phyloP scores from a whole-genome alignment of 1,140 invertebrate species.

The Goniozus legneri region DNA sequence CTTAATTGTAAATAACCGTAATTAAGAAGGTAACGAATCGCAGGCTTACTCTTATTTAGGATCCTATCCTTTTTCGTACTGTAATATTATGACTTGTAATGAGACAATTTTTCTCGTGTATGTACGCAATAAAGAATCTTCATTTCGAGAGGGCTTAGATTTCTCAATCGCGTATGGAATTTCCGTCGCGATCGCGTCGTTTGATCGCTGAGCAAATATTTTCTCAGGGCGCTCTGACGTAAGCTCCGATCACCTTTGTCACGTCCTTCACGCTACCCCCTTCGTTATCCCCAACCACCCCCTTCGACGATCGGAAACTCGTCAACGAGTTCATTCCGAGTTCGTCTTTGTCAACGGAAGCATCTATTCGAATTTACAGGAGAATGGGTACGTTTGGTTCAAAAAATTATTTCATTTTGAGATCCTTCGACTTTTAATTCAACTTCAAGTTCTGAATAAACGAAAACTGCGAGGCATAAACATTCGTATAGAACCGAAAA shows the following conservation, averaged over 20 bases:
- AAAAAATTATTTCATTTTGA: too few relatives aligned
- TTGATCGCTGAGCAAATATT: conserved; percentile 21
- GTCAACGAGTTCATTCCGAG: conserved; percentile 1
- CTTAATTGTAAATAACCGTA: conserved; percentile 21
- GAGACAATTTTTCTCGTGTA: background rate
- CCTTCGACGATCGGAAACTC: conserved; percentile 1
- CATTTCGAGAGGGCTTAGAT: background rate
- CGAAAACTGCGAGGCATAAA: too few relatives aligned
- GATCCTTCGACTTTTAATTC: too few relatives aligned
- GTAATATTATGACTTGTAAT: background rate
- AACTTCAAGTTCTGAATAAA: too few relatives aligned
- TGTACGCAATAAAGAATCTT: background rate
- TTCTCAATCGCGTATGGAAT: too few relatives aligned
- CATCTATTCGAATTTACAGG: too few relatives aligned
- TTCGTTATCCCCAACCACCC: conserved; percentile 8
- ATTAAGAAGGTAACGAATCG: background rate
- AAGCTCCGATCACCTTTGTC: background rate
- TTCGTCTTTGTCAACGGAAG: conserved; percentile 1
- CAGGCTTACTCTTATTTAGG: conserved; percentile 8
- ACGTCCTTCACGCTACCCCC: background rate
- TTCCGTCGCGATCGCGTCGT: background rate
- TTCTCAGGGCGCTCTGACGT: conserved; percentile 19
- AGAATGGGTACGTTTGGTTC: too few relatives aligned
- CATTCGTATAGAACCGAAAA: too few relatives aligned
- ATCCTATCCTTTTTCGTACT: conserved; percentile 4